phyloP scores from a whole-genome alignment of 1,140 invertebrate genomes.

The Lepidurus arcticus region DNA sequence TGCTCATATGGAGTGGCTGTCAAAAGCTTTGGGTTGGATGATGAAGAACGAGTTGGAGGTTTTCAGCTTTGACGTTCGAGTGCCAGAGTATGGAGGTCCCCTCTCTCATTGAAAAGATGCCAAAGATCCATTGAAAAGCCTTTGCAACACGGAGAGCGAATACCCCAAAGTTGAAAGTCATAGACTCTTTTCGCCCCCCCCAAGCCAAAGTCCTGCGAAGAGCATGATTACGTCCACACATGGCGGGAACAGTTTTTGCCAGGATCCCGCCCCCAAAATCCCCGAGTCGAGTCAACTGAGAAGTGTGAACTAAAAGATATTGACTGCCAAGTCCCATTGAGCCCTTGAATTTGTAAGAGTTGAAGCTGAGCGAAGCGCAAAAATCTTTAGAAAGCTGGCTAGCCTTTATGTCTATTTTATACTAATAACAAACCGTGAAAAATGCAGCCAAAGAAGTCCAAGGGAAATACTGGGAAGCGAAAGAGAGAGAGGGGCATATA shows the following conservation, averaged over 20 bases:
- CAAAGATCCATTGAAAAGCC: conserved; percentile 19
- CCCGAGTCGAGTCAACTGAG: neutral
- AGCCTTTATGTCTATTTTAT: conserved; percentile 17
- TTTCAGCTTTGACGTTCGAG: neutral
- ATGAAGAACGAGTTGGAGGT: conserved; percentile 4
- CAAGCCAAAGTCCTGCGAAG: neutral
- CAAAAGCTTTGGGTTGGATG: neutral
- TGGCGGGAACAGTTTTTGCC: too few species aligned
- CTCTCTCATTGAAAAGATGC: conserved; percentile 13
- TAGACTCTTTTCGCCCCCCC: neutral
- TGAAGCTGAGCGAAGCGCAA: neutral
- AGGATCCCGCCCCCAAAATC: conserved; percentile 3
- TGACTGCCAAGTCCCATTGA: conserved; percentile 4
- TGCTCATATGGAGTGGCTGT: conserved; percentile 18
- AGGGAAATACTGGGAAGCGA: neutral
- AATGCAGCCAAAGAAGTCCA: neutral
- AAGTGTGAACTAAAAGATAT: neutral
- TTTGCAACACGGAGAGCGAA: neutral
- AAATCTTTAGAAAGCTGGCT: neutral
- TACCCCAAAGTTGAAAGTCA: neutral
- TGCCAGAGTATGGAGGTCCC: neutral
- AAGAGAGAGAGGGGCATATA: neutral
- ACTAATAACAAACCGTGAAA: conserved; percentile 4
- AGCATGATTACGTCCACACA: neutral
- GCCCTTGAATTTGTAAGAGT: neutral